Conservation (phyloP, 1,140 invertebrate species). For the Macrobrachium rosenbergii region DNA sequence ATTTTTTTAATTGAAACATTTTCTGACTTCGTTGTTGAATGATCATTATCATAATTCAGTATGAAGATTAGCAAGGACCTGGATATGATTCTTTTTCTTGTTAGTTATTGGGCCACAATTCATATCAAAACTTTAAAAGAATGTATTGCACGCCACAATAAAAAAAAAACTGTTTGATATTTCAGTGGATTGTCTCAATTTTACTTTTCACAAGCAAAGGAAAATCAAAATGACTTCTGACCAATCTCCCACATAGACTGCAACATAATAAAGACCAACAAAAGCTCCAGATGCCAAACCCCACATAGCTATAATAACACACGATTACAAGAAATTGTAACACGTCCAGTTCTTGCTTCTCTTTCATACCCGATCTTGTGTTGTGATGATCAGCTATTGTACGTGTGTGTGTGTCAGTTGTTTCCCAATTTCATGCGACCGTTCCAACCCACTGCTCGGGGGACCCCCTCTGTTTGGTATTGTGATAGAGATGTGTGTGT, state of each 20-base stretch:
- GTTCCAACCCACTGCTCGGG: conserved; percentile 55
- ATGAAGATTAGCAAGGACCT: conserved; percentile 55
- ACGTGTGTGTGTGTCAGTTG: conserved; percentile 52
- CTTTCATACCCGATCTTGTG: conserved; percentile 35
- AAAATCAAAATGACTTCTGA: too few species aligned
- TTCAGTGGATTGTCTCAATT: too few species aligned
- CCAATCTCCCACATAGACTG: too few species aligned
- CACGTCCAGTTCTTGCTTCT: too few species aligned
- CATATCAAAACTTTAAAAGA: too few species aligned
- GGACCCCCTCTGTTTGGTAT: conserved; percentile 33
- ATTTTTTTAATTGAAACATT: conserved; percentile 40
- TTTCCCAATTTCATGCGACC: conserved; percentile 45
- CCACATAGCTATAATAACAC: too few species aligned
- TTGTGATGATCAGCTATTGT: conserved; percentile 52
- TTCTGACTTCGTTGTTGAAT: conserved; percentile 51
- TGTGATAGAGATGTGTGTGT: conserved; percentile 44
- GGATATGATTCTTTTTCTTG: conserved; percentile 1
- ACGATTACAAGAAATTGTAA: too few species aligned
- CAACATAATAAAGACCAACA: too few species aligned
- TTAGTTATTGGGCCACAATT: not conserved
- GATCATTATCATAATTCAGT: conserved; percentile 49
- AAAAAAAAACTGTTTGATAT: too few species aligned
- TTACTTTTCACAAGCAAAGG: too few species aligned
- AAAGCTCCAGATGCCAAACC: too few species aligned
- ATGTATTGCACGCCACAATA: too few species aligned